A percentile compares a stretch with the other conserved stretches of the same genome.
Evolutionary conservation across 2,888 invertebrate species (phyloP).

Genomic region (Eurois occulta): DNA sequence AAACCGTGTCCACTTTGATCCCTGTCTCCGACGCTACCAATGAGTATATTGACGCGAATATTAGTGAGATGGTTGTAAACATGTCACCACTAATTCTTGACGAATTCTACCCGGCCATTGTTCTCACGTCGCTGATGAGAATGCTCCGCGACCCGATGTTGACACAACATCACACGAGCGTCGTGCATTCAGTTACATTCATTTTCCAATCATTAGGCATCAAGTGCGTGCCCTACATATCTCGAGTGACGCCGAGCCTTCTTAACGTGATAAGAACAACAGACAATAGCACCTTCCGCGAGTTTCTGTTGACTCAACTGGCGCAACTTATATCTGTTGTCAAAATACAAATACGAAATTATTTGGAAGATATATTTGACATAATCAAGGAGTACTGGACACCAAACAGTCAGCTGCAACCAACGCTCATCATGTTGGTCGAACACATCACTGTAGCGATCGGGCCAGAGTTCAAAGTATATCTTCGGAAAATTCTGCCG

Average conservation of each 20-base stretch:
- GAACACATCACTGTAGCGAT: constrained; percentile 98
- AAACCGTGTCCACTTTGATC: constrained; percentile 94
- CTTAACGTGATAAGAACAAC: constrained; percentile 97
- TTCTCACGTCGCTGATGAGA: constrained; percentile 98
- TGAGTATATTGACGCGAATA: constrained; percentile 91
- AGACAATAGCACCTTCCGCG: constrained; percentile 94
- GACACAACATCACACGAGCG: constrained; percentile 97
- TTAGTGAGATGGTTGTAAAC: constrained; percentile 98
- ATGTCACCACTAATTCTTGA: constrained; percentile 97
- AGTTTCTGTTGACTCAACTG: constrained; percentile 98
- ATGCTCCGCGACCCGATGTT: constrained; percentile 98
- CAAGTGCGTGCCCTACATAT: constrained; percentile 97
- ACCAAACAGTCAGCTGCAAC: constrained; percentile 95
- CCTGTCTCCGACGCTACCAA: constrained; percentile 93
- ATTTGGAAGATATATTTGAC: constrained; percentile 98
- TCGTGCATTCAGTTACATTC: constrained; percentile 98
- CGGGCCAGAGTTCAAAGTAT: constrained; percentile 98
- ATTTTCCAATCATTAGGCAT: constrained; percentile 99
- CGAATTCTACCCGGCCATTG: constrained; percentile 99
- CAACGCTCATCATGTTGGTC: constrained; percentile 96
- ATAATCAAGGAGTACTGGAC: constrained; percentile 98
- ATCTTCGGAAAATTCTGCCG: constrained; percentile 97
- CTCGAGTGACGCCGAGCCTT: constrained; percentile 96
- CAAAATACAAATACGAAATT: constrained; percentile 98
- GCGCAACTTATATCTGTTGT: constrained; percentile 98